Evolutionary conservation across 2,888 invertebrate species (phyloP), one percentile per base, ranked within the genome.

Genomic region (Drosophila borealis): DNA sequence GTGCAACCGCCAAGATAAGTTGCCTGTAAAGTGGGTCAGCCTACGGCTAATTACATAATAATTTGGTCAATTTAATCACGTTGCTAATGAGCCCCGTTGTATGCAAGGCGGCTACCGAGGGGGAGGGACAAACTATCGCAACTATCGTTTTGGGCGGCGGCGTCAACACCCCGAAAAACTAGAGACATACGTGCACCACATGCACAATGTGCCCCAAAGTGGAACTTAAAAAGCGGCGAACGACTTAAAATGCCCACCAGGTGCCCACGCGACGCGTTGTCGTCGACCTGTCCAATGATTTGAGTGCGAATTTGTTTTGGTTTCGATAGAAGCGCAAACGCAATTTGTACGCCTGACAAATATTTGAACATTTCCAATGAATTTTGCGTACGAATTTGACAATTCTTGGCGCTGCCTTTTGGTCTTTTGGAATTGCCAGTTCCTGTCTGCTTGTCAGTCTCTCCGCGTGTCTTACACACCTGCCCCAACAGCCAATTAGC

Each of bases 41-140:
- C 83, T 70, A 79, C 74, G 67, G 81, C 86, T 88, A 91, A 90
- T 90, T 90, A 90, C 89, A 89, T 89, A 90, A 90, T 90, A 88
- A 90, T 91, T 88, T 88, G 84, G 86, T 77, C 89, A 90, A 90
- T 89, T 89, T 84, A 84, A 83, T 81, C 79, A 74, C 67, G 71
- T 70, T 73, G 78, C 78, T 90, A 91, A 90, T 90, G 82, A 90
- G 91, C 80, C 65, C 67, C 77, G 81, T 76, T 83, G 80, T 90
- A 89, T 89, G 78, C 86, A 73, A 76, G 67, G 48, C 78, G 53
- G 46, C 49, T 19, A 39, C 17, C 19, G 29, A 19, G 39, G 25
- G 37, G 45, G 17, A 14, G 19, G 25, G 49, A 19, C 11, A n/a
- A 60, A 70, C 80, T 76, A 76, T 69, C 69, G 69, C 67, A 70